Evolutionary conservation across 2,113 vertebrate genomes (phyloP).

Genomic region (Eulemur macaco): DNA sequence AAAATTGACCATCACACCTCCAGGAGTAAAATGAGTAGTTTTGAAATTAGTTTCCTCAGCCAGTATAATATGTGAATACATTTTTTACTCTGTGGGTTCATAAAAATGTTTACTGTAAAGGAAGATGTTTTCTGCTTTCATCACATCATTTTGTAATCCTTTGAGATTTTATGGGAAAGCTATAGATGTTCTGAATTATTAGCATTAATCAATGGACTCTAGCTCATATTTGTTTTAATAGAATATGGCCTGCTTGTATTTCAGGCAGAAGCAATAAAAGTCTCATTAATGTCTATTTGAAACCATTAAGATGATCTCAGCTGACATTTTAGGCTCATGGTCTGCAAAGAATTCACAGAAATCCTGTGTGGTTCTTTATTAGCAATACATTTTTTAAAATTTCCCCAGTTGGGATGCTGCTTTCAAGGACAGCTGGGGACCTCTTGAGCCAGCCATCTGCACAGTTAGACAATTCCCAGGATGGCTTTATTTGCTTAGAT

Average conservation of each 20-base stretch:
- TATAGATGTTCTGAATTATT: conserved; percentile 45
- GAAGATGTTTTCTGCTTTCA: conserved; percentile 18
- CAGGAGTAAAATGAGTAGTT: not conserved
- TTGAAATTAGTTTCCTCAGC: conserved; percentile 4
- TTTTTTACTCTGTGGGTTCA: not conserved
- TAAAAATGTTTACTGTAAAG: conserved; percentile 27
- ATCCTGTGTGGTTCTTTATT: conserved; percentile 28
- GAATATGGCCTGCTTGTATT: not conserved
- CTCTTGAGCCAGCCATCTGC: conserved; percentile 17
- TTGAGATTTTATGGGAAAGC: conserved; percentile 28
- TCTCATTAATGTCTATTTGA: conserved; percentile 43
- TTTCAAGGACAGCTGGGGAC: not conserved
- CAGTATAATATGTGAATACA: not conserved
- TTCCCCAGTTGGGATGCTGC: not conserved
- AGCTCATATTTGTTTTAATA: conserved; percentile 12
- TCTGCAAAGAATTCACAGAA: conserved; percentile 15
- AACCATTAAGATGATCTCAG: not conserved
- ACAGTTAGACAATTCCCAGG: not conserved
- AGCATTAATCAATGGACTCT: conserved; percentile 40
- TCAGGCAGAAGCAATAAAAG: conserved; percentile 29
- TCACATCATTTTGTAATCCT: conserved; percentile 25
- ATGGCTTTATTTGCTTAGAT: conserved; percentile 7
- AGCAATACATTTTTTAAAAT: not conserved
- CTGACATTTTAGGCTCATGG: not conserved
- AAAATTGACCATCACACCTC: not conserved